A percentile compares a stretch with the other conserved stretches of the same genome.
phyloP scores from a whole-genome alignment of 2,888 invertebrate genomes.

The Nasonovia ribisnigri region DNA sequence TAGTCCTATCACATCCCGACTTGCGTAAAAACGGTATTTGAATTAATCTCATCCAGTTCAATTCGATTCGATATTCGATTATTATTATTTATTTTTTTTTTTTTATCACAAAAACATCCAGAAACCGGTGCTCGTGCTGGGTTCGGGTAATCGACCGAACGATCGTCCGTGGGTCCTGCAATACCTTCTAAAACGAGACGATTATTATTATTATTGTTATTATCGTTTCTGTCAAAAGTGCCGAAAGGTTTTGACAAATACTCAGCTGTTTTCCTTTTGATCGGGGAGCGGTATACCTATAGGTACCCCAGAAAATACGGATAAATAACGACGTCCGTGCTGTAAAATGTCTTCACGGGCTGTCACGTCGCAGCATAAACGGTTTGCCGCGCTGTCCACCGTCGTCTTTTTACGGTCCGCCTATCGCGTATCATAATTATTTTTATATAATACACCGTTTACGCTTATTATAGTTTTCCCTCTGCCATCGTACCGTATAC shows the following conservation, averaged over 20 bases:
- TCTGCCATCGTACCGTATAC: background rate
- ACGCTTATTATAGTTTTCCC: background rate
- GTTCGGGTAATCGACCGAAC: background rate
- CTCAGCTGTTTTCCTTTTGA: background rate
- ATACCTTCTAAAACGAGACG: background rate
- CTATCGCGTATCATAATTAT: slow-evolving; percentile 6
- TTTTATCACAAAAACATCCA: background rate
- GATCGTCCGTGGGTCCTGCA: background rate
- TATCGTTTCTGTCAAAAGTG: background rate
- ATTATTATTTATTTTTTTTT: background rate
- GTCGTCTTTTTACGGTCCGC: slow-evolving; percentile 46
- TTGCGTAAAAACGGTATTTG: background rate
- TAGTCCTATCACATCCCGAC: background rate
- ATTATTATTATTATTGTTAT: background rate
- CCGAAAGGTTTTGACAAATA: background rate
- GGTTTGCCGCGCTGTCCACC: background rate
- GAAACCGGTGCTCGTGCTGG: background rate
- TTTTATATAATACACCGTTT: slow-evolving; percentile 15
- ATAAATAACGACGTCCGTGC: background rate
- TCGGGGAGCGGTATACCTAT: background rate
- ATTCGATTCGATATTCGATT: background rate
- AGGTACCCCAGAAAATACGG: background rate
- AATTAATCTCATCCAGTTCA: background rate
- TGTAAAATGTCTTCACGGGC: slow-evolving; percentile 30
- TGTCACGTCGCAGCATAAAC: background rate